Conservation (phyloP, 1,140 invertebrate genomes). For the Rhagoletis pomonella region DNA sequence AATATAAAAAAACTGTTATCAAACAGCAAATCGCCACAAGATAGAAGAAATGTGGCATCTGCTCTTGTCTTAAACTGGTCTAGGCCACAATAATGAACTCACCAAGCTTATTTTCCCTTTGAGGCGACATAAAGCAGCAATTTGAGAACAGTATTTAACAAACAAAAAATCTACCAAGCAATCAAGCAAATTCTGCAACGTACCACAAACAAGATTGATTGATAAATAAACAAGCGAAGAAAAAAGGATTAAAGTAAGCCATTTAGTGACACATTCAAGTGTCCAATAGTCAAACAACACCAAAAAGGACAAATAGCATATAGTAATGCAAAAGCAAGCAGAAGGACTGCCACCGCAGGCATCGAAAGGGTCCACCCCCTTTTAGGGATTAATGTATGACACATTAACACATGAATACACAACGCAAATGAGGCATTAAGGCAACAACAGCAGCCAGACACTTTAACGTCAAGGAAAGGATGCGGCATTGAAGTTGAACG, state of each 20-base stretch:
- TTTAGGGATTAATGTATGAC: slow-evolving; percentile 30
- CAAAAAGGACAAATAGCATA: slow-evolving; percentile 19
- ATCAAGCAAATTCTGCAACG: not conserved
- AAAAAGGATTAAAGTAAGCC: slow-evolving; percentile 56
- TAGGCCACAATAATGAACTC: no score
- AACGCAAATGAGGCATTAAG: slow-evolving; percentile 41
- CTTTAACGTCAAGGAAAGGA: slow-evolving; percentile 22
- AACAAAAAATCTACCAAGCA: slow-evolving; percentile 9
- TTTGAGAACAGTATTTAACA: not conserved
- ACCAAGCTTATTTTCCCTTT: no score
- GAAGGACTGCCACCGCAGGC: not conserved
- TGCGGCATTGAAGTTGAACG: not conserved
- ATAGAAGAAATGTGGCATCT: no score
- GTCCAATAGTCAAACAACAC: slow-evolving; percentile 50
- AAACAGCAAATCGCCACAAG: no score
- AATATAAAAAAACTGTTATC: no score
- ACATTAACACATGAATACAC: slow-evolving; percentile 49
- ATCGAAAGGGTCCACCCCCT: not conserved
- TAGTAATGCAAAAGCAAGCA: not conserved
- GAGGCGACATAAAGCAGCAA: not conserved
- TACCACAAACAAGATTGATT: slow-evolving; percentile 28
- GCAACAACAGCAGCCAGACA: not conserved
- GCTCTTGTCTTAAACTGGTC: no score
- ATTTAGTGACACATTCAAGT: slow-evolving; percentile 54
- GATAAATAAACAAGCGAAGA: slow-evolving; percentile 14